Base-by-base conservation (phyloP, 2,797 vertebrate species). In the Pogonophryne albipinna region DNA sequence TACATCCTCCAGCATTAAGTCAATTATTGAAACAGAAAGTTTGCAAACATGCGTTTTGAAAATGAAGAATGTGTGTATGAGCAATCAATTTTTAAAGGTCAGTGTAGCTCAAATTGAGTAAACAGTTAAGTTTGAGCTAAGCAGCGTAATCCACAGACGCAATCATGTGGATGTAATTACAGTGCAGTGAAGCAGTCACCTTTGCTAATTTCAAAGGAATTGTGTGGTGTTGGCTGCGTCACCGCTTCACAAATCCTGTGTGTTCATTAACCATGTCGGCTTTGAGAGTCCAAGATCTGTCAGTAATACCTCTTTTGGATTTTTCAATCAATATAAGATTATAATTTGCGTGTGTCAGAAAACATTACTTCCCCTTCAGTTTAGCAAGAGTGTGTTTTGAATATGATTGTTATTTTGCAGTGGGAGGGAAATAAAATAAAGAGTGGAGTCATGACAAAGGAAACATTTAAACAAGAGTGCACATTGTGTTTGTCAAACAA, bases 121-220 rank as follows among this genome's bases (percentile, higher is more conserved):
- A 82, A 61, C 42, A 17, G 47, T 31, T 45, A 14, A 23, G 58
- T 20, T 71, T 53, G 62, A 79, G 61, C 52, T 69, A 44, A 78
- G 66, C 71, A 74, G 78, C 56, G 47, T 91, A 77, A 91, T 91
- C 86, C 86, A 71, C 71, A 82, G 82, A 77, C 73, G 70, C 71
- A 69, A 84, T 88, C 89, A 91, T 90, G 89, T 90, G 90, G 85
- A 87, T 79, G 80, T 90, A 89, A 92, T 92, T 91, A 92, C 79
- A 87, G 86, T 67, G 85, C 86, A 87, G 83, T 38, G 80, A 86
- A 87, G 85, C 81, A 86, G 76, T 82, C 76, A 52, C 78, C 84
- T 88, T 84, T 81, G 78, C 71, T 84, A 67, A 73, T 88, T 89
- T 88, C 74, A 31, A 20, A 83, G 55, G 44, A 52, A 52, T 55